Percentiles rank a stretch among this genome's conserved stretches.
Evolutionary conservation across 2,888 invertebrate genomes (phyloP).

Genomic region (Dicranocentrus wangi): DNA sequence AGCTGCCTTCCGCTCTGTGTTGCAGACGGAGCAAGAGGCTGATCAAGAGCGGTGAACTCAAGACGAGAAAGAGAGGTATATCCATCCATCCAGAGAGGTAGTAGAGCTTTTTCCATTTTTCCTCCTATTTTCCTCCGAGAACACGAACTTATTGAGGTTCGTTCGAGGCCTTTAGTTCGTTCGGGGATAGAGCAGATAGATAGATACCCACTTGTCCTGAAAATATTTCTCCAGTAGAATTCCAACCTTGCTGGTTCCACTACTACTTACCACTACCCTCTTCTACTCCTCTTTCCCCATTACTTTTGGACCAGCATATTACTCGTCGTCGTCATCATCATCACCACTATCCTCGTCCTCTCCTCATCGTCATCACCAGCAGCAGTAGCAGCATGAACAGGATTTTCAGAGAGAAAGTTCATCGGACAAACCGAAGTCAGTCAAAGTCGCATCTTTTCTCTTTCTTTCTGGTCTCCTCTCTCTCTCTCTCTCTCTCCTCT

Average conservation of each 20-base stretch:
- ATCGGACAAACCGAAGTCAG: conserved; percentile 64
- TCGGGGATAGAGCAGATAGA: too few species aligned
- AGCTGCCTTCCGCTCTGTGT: conserved; percentile 5
- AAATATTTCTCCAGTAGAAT: too few species aligned
- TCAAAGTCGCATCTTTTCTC: conserved; percentile 56
- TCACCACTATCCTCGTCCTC: neutral
- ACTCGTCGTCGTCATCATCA: conserved; percentile 48
- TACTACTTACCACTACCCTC: conserved; percentile 1
- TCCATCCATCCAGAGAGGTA: neutral
- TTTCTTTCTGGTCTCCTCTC: conserved; percentile 43
- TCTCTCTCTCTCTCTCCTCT: conserved; percentile 19
- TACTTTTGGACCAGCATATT: too few species aligned
- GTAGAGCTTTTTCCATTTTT: too few species aligned
- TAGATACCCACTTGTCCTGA: too few species aligned
- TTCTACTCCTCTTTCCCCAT: conserved; percentile 6
- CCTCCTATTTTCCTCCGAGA: too few species aligned
- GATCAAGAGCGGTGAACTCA: neutral
- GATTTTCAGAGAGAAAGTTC: conserved; percentile 61
- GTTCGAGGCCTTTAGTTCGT: too few species aligned
- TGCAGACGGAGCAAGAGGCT: conserved; percentile 28
- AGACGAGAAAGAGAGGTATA: neutral
- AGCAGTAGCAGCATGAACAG: too few species aligned
- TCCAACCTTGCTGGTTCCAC: too few species aligned
- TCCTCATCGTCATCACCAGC: conserved; percentile 22
- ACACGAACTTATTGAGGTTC: too few species aligned